phyloP scores from a whole-genome alignment of 1,140 invertebrate genomes.

The Pseudoatta argentina region DNA sequence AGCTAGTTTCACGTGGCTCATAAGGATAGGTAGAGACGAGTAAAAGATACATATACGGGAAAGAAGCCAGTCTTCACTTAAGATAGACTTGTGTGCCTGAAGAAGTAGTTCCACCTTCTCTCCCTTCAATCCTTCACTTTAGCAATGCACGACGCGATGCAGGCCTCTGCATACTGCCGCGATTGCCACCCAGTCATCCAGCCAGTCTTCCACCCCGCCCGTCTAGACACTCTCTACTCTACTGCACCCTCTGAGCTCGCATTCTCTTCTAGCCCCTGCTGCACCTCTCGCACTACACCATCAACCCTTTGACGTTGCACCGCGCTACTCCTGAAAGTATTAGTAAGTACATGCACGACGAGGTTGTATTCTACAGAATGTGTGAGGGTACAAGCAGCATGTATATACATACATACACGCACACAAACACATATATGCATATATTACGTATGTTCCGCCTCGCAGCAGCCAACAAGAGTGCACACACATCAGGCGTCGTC shows the following conservation, averaged over 20 bases:
- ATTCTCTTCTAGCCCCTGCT: conserved; percentile 64
- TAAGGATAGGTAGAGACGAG: not conserved
- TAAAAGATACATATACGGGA: conserved; percentile 7
- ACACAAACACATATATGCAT: not conserved
- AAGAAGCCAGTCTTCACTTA: conserved; percentile 70
- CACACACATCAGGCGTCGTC: conserved; percentile 73
- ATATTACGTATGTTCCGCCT: conserved; percentile 52
- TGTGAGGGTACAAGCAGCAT: not conserved
- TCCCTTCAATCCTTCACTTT: conserved; percentile 28
- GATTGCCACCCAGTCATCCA: conserved; percentile 75
- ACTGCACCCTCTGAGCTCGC: conserved; percentile 80
- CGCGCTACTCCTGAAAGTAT: conserved; percentile 66
- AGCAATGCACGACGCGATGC: conserved; percentile 69
- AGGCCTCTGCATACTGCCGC: conserved; percentile 66
- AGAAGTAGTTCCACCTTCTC: conserved; percentile 69
- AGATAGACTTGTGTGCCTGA: conserved; percentile 68
- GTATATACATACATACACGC: not conserved
- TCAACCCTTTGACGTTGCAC: conserved; percentile 79
- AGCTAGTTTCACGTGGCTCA: conserved; percentile 69
- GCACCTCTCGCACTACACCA: conserved; percentile 75
- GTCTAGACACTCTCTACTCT: conserved; percentile 85
- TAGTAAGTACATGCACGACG: conserved; percentile 53
- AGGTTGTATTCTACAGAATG: conserved; percentile 46
- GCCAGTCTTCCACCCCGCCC: conserved; percentile 80
- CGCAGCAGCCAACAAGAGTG: conserved; percentile 58